Evolutionary conservation across 1,140 invertebrate genomes (phyloP).

Genomic region (Drosophila repleta): DNA sequence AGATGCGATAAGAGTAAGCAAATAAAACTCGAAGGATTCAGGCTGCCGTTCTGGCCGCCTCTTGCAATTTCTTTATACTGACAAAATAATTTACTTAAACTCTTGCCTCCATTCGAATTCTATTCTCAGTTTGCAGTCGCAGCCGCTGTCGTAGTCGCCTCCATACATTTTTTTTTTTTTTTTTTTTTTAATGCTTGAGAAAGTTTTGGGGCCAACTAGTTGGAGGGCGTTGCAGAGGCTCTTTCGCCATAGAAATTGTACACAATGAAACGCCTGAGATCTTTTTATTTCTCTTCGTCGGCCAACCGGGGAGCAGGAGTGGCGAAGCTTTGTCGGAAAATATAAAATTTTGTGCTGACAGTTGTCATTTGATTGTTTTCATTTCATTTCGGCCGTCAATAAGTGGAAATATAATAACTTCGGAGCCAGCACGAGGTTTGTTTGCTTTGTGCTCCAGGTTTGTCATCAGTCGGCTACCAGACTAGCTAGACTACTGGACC

Average conservation of each 20-base stretch:
- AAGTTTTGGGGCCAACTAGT: too few species aligned
- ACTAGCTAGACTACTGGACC: background rate
- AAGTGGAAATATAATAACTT: slow-evolving; percentile 59
- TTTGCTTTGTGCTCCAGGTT: slow-evolving; percentile 29
- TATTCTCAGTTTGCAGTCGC: slow-evolving; percentile 2
- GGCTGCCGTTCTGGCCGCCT: slow-evolving; percentile 4
- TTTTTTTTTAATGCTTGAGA: too few species aligned
- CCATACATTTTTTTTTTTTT: background rate
- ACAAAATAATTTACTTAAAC: slow-evolving; percentile 52
- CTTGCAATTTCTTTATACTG: slow-evolving; percentile 2
- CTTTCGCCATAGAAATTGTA: background rate
- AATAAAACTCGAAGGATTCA: slow-evolving; percentile 28
- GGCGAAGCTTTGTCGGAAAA: slow-evolving; percentile 40
- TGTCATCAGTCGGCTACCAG: slow-evolving; percentile 5
- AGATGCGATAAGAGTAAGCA: slow-evolving; percentile 28
- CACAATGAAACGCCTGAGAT: slow-evolving; percentile 24
- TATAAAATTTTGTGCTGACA: slow-evolving; percentile 49
- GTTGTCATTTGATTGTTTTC: slow-evolving; percentile 77
- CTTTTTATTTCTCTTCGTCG: too few species aligned
- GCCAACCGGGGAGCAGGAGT: too few species aligned
- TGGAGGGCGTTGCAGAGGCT: background rate
- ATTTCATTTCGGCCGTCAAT: slow-evolving; percentile 76
- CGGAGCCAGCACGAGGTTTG: slow-evolving; percentile 25
- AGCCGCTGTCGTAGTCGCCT: background rate
- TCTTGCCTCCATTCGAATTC: slow-evolving; percentile 33